These are phyloP conservation scores for Parnassius smintheus DNA, from an alignment of 2,888 invertebrate genomes.

Conservation along the genomic window DNA sequence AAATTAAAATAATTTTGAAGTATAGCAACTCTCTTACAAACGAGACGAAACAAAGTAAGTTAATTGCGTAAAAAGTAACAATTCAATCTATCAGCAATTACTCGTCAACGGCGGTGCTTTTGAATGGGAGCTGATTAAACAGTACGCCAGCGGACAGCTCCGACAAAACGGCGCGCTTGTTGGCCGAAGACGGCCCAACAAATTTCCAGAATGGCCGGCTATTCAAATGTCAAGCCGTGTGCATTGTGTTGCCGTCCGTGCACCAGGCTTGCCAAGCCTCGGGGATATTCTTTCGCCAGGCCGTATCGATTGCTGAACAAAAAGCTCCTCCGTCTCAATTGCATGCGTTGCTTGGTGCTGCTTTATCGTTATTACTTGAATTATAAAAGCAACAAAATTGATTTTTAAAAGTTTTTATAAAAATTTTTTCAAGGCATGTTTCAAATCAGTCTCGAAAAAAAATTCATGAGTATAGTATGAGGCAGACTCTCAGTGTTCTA, in stretches of 20 bases:
- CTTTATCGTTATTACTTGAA: constrained; percentile 7
- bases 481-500: too few species aligned
- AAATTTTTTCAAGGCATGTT: too few species aligned
- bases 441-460: too few species aligned
- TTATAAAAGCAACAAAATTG: too few species aligned
- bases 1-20: not conserved
- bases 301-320: constrained; percentile 22
- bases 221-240: constrained; percentile 68
- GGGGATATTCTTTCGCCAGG: constrained; percentile 17
- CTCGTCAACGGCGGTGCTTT: constrained; percentile 77
- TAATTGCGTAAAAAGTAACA: constrained; percentile 46
- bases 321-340: constrained; percentile 14
- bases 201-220: constrained; percentile 70
- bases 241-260: constrained; percentile 64
- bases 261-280: constrained; percentile 32
- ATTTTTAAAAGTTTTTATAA: constrained; percentile 33
- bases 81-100: constrained; percentile 75
- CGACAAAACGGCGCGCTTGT: constrained; percentile 72
- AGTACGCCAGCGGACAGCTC: constrained; percentile 68
- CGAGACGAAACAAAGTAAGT: not conserved
- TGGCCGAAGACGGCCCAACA: constrained; percentile 52
- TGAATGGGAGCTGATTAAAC: constrained; percentile 77
- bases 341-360: not conserved
- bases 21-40: not conserved
- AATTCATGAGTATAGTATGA: too few species aligned